Evolutionary conservation across 2,888 invertebrate genomes (phyloP).

Genomic region (Caenorhabditis doughertyi): DNA sequence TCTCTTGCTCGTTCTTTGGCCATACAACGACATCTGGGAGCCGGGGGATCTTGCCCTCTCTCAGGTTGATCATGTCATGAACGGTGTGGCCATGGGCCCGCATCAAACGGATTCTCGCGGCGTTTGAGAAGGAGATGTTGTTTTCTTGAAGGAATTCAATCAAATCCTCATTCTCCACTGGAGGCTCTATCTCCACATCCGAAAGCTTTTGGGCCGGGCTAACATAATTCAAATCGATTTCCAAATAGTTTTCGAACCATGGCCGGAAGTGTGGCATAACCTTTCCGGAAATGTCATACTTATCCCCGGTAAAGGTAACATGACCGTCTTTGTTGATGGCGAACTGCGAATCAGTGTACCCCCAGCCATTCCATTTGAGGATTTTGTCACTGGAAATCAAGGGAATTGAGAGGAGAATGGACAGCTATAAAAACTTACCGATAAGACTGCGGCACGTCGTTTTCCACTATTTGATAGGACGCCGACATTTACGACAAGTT

Average conservation of each 20-base stretch:
- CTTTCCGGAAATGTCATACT: constrained; percentile 85
- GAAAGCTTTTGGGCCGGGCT: constrained; percentile 83
- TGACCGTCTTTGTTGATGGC: constrained; percentile 85
- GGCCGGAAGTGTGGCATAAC: constrained; percentile 89
- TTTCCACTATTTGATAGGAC: constrained; percentile 54
- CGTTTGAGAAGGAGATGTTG: constrained; percentile 90
- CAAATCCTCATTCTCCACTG: constrained; percentile 91
- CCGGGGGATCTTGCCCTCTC: constrained; percentile 88
- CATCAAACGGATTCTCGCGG: constrained; percentile 83
- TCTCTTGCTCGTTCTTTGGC: constrained; percentile 86
- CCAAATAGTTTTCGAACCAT: constrained; percentile 89
- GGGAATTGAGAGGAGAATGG: background rate
- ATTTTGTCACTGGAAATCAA: constrained; percentile 75
- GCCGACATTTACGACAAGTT: constrained; percentile 37
- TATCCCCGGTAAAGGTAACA: constrained; percentile 91
- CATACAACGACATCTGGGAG: constrained; percentile 96
- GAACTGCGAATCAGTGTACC: constrained; percentile 96
- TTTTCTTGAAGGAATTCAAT: constrained; percentile 92
- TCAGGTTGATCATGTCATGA: constrained; percentile 90
- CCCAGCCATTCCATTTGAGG: constrained; percentile 99
- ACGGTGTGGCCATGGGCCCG: constrained; percentile 84
- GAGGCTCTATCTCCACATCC: constrained; percentile 87
- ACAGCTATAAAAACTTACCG: constrained; percentile 37
- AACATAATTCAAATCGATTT: constrained; percentile 84
- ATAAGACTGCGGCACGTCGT: constrained; percentile 67